A percentile compares a stretch with the other conserved stretches of the same genome.
Conservation (phyloP, 1,140 invertebrate species). For the Paramacrobiotus metropolitanus region DNA sequence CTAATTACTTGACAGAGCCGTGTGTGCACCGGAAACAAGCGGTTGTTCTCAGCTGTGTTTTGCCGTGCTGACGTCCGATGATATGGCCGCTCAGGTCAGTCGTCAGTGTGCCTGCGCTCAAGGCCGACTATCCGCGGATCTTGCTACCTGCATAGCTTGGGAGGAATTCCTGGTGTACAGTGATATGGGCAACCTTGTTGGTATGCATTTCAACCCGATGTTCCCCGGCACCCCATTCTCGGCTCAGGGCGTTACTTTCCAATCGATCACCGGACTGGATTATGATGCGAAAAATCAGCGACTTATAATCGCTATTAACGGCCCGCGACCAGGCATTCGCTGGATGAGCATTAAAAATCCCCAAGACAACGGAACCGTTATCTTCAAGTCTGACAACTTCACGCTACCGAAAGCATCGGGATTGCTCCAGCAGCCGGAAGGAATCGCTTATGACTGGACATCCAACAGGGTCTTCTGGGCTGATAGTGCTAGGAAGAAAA, state of each 20-base stretch:
- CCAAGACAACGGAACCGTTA: slow-evolving; percentile 14
- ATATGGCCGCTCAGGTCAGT: slow-evolving; percentile 24
- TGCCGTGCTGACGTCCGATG: slow-evolving; percentile 39
- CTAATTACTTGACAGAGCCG: slow-evolving; percentile 15
- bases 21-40: slow-evolving; percentile 34
- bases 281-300: not conserved
- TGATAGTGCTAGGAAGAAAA: slow-evolving; percentile 28
- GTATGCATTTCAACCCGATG: slow-evolving; percentile 53
- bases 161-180: slow-evolving; percentile 74
- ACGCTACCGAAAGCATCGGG: slow-evolving; percentile 41
- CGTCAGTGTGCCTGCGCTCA: slow-evolving; percentile 71
- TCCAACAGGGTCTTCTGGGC: slow-evolving; percentile 92
- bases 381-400: slow-evolving; percentile 10
- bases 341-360: slow-evolving; percentile 33
- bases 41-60: slow-evolving; percentile 88
- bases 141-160: slow-evolving; percentile 44
- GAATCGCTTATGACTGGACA: slow-evolving; percentile 89
- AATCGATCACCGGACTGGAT: not conserved
- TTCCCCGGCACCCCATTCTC: slow-evolving; percentile 57
- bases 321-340: slow-evolving; percentile 47
- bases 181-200: slow-evolving; percentile 66
- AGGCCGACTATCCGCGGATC: slow-evolving; percentile 38
- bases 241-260: slow-evolving; percentile 27
- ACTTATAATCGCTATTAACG: slow-evolving; percentile 6
- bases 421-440: slow-evolving; percentile 41